Percentiles rank a stretch among this genome's conserved stretches.
These are phyloP conservation scores for Etheostoma perlongum DNA, from an alignment of 2,797 vertebrate genomes.

Conservation along the genomic window DNA sequence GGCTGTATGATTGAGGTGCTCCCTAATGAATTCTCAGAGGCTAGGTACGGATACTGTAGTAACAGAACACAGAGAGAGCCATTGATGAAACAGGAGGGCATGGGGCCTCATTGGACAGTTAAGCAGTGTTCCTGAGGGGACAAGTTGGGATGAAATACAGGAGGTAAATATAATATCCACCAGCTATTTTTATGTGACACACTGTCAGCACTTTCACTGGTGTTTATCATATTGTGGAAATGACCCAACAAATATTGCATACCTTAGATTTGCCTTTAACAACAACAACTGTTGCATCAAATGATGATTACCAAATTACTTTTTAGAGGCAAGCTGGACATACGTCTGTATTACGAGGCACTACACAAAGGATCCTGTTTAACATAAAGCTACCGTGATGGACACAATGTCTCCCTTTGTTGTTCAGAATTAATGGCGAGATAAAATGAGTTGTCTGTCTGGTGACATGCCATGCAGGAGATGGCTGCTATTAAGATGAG, in stretches of 20 bases:
- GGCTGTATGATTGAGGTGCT: constrained; percentile 69
- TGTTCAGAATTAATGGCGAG: constrained; percentile 60
- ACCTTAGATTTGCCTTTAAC: constrained; percentile 31
- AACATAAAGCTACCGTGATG: constrained; percentile 58
- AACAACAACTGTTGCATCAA: constrained; percentile 10
- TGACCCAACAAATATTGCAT: constrained; percentile 9
- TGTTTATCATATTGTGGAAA: constrained; percentile 28
- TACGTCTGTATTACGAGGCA: constrained; percentile 35
- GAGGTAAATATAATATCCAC: constrained; percentile 47
- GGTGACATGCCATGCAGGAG: constrained; percentile 60
- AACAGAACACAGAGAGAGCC: constrained; percentile 52
- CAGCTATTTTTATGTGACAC: constrained; percentile 29
- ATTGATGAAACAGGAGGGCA: constrained; percentile 57
- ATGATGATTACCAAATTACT: constrained; percentile 26
- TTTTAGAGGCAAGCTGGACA: constrained; percentile 6
- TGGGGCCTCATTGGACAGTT: constrained; percentile 39
- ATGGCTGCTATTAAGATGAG: constrained; percentile 69
- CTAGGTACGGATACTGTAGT: constrained; percentile 57
- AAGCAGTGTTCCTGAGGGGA: constrained; percentile 30
- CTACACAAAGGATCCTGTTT: constrained; percentile 47
- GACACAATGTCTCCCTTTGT: constrained; percentile 61
- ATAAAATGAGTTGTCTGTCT: constrained; percentile 69
- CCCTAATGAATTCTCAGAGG: constrained; percentile 72
- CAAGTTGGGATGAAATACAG: constrained; percentile 33
- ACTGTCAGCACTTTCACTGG: constrained; percentile 4